A percentile compares a stretch with the other conserved stretches of the same genome.
Evolutionary conservation across 2,888 invertebrate genomes (phyloP).

Genomic region (Callimorpha dominula): DNA sequence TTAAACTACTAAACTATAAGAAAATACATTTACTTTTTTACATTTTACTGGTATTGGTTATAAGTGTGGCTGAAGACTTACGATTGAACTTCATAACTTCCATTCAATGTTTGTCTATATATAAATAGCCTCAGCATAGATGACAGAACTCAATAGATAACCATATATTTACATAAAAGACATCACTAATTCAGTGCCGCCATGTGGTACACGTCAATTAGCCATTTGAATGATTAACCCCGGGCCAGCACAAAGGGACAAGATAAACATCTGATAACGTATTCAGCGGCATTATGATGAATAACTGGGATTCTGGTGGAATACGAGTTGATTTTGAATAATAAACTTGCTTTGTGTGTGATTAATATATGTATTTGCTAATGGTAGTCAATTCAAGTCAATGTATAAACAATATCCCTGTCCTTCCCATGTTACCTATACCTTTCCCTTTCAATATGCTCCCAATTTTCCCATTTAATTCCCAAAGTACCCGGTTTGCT

Average conservation of each 20-base stretch:
- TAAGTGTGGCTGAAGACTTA: no score
- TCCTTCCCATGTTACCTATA: no score
- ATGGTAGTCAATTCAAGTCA: no score
- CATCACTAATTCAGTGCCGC: slow-evolving; percentile 24
- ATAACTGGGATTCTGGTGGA: not conserved
- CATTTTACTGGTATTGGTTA: no score
- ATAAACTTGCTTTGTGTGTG: not conserved
- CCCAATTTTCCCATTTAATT: no score
- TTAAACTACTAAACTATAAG: no score
- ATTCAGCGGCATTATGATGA: slow-evolving; percentile 33
- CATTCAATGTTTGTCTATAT: not conserved
- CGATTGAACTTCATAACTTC: no score
- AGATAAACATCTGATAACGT: slow-evolving; percentile 38
- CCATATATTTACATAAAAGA: slow-evolving; percentile 1
- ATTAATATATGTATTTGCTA: no score
- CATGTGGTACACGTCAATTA: slow-evolving; percentile 30
- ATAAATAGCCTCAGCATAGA: not conserved
- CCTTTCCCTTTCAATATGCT: no score
- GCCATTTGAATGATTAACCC: slow-evolving; percentile 38
- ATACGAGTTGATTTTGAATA: not conserved
- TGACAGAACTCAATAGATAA: not conserved
- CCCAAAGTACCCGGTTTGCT: no score
- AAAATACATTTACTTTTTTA: no score
- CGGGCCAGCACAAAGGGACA: slow-evolving; percentile 32
- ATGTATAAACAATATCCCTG: no score